Base-by-base conservation (phyloP, 2,797 vertebrate genomes). In the Halcyon smyrnensis region DNA sequence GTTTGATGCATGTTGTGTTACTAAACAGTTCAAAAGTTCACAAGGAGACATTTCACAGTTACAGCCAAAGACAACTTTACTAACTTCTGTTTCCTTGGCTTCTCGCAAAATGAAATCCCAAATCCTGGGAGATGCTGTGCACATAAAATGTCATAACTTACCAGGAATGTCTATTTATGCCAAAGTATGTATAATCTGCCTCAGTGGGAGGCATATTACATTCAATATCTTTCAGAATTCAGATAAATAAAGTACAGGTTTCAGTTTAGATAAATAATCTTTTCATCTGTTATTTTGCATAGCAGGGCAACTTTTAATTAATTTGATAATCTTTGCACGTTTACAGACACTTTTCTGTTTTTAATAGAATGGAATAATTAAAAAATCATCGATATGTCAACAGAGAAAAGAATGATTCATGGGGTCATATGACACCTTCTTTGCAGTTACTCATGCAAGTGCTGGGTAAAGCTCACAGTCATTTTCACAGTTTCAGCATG, bases 1-100 rank as follows among this genome's bases (percentile, higher is more conserved):
- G 53, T 71, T 86, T 91, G 83, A 41, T 68, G 60, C 80, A 65
- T 50, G 59, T 87, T 85, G 50, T 70, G 74, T 37, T 85, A 85
- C 73, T 74, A 86, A 95, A 84, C 63, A 90, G 93, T 89, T 93
- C 85, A 92, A 69, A 95, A 96, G 77, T 95, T 96, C 92, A 86
- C 37, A 46, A 24, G 69, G 87, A 87, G 64, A 89, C 75, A 78
- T 91, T 94, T 92, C 63, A 60, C 77, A 90, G 65, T 91, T 89
- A 81, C 48, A 94, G 59, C 88, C 92, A 94, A 93, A 90, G 64
- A 80, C 73, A 90, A 63, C 80, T 92, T 85, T 34, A 69, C 71
- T 91, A 91, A 90, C 43, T 91, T 84, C 54, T 85, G 83, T 93
- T 96, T 96, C 74, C 86, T 91, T 86, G 78, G 69, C 85, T 90